Conservation (phyloP, 2,797 vertebrate species). For the Eleutherodactylus coqui region DNA sequence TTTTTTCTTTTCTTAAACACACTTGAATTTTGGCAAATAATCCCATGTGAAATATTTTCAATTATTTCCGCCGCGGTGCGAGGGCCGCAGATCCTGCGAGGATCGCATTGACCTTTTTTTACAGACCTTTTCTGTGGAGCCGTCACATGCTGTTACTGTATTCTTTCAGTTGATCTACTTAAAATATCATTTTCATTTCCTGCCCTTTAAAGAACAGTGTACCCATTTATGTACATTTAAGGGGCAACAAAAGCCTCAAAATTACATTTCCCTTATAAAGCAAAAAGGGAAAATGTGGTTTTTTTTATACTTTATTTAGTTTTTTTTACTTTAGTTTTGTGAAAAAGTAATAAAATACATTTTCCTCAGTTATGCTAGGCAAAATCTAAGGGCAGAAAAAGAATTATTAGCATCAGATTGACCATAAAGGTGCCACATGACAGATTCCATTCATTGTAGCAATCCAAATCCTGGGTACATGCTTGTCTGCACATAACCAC, state of each 20-base stretch:
- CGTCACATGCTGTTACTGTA: slow-evolving; percentile 41
- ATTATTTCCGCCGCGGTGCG: slow-evolving; percentile 10
- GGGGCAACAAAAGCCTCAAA: neutral
- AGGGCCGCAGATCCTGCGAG: slow-evolving; percentile 29
- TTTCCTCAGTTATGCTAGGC: neutral
- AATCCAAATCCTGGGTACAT: no score
- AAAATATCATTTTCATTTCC: slow-evolving; percentile 37
- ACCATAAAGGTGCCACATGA: no score
- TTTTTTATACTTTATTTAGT: no score
- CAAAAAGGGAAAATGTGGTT: neutral
- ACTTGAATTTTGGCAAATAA: slow-evolving; percentile 14
- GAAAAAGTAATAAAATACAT: neutral
- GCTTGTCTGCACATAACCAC: no score
- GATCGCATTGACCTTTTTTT: slow-evolving; percentile 44
- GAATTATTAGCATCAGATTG: no score
- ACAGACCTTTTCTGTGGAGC: slow-evolving; percentile 28
- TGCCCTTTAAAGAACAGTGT: slow-evolving; percentile 28
- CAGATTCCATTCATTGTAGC: no score
- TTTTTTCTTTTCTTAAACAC: neutral
- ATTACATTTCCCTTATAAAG: neutral
- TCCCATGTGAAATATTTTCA: slow-evolving; percentile 27
- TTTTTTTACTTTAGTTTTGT: neutral
- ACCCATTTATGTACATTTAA: slow-evolving; percentile 4
- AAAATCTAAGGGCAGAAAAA: neutral
- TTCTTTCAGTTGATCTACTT: slow-evolving; percentile 27